phyloP scores from a whole-genome alignment of 2,888 invertebrate species.

The Atrina japonica region DNA sequence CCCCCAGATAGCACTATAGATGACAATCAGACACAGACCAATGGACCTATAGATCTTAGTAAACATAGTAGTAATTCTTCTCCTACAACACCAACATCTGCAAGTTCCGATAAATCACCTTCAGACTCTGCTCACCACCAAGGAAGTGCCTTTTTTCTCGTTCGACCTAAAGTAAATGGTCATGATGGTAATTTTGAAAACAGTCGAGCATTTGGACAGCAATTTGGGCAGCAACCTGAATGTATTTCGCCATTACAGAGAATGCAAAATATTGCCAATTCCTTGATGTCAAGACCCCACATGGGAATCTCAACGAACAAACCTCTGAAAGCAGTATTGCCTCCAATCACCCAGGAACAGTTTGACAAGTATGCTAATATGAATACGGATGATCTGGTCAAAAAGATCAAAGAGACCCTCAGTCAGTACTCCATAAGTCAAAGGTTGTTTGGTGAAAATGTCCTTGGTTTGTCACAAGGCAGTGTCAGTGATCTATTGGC shows the following conservation, averaged over 20 bases:
- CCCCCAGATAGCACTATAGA: constrained; percentile 69
- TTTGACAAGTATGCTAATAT: constrained; percentile 98
- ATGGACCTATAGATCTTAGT: constrained; percentile 74
- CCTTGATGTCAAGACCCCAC: constrained; percentile 89
- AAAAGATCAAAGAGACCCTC: constrained; percentile 85
- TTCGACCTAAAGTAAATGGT: constrained; percentile 84
- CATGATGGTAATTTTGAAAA: constrained; percentile 59
- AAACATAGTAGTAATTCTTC: constrained; percentile 67
- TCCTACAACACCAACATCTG: constrained; percentile 66
- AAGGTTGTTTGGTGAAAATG: constrained; percentile 97
- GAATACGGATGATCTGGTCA: constrained; percentile 99
- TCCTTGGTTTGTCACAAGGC: constrained; percentile 87
- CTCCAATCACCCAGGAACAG: constrained; percentile 99
- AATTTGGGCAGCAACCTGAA: constrained; percentile 86
- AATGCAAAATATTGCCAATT: constrained; percentile 99
- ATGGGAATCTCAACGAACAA: constrained; percentile 82
- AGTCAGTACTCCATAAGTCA: constrained; percentile 89
- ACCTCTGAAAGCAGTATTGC: constrained; percentile 96
- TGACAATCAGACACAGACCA: constrained; percentile 53
- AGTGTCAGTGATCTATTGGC: constrained; percentile 98
- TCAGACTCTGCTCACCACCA: constrained; percentile 68
- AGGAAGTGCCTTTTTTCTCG: constrained; percentile 88
- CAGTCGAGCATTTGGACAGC: constrained; percentile 79
- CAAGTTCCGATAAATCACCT: constrained; percentile 65
- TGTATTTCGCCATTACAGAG: constrained; percentile 94